A percentile compares a stretch with the other conserved stretches of the same genome.
phyloP scores from a whole-genome alignment of 2,113 vertebrate genomes.

The Gallinago jamesoni region DNA sequence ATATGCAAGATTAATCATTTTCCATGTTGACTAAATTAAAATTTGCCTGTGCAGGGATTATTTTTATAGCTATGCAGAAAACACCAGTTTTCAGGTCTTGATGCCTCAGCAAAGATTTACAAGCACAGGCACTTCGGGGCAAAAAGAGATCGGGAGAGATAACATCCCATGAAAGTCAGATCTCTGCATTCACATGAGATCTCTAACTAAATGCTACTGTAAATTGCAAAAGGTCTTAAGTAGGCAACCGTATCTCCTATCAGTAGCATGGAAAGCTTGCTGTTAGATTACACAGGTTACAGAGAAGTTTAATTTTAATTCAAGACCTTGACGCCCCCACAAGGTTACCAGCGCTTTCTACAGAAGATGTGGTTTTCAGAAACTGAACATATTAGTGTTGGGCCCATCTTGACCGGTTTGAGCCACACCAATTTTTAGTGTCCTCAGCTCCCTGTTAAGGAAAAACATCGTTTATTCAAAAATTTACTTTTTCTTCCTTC shows the following conservation, averaged over 20 bases:
- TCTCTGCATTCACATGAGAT: neutral
- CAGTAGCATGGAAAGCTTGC: neutral
- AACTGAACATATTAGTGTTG: neutral
- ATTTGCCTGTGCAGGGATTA: neutral
- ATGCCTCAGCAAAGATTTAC: neutral
- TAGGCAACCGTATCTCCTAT: neutral
- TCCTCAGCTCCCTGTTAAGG: neutral
- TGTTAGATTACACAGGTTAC: neutral
- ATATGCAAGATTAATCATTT: neutral
- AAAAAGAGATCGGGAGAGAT: neutral
- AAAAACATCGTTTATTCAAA: neutral
- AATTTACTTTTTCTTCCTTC: neutral
- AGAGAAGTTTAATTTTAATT: neutral
- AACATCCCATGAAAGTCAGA: neutral
- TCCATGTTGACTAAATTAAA: neutral
- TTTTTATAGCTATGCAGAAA: neutral
- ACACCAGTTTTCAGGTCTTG: neutral
- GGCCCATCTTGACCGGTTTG: neutral
- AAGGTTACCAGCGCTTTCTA: constrained; percentile 1
- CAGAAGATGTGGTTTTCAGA: neutral
- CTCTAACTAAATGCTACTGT: neutral
- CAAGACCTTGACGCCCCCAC: neutral
- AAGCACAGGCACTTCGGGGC: neutral
- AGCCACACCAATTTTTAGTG: neutral
- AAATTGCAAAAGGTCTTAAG: neutral